Evolutionary conservation across 2,797 vertebrate species (phyloP), one percentile per base, ranked within the genome.

Genomic region (Neosilurus hyrtlii): DNA sequence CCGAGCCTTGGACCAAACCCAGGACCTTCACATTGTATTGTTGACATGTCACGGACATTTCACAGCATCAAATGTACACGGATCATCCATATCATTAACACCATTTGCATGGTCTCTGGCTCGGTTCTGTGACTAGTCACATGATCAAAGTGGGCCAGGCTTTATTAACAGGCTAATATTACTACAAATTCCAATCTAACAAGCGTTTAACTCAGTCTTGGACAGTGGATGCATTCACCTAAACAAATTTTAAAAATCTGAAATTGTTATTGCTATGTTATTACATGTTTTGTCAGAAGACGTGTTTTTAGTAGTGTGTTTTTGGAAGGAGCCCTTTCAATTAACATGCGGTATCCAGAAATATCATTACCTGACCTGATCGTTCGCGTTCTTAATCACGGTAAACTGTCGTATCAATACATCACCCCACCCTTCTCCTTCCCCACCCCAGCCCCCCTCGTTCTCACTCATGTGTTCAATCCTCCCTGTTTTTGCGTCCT

Each of bases 351-450:
- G 56, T 26, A 11, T 51, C 75, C 15, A 10, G 59, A 24, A 77
- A 49, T 63, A 78, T 49, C 59, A 62, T 78, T 78, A 11, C 7
- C 1, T 49, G n/a, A 78, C 59, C 24, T 62, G 43, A 62, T 62
- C 75, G 62, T 77, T 63, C 4, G 59, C 14, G 62, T 77, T 77
- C 37, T 77, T 51, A 77, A 77, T 77, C 57, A 63, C 14, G 75
- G 35, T 77, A 62, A 10, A 77, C 75, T 49, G 22, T 77, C 59
- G 62, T 43, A 63, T 49, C 75, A 62, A 77, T 77, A 77, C 4
- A 62, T 61, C 57, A 43, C 35, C 49, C 77, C 62, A 8, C 56
- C 54, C 76, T 11, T 18, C 81, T 80, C 51, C 7, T 35, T 56
- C 52, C 65, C 24, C 4, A 2, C 43, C 65, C 67, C 52, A 12